phyloP scores from a whole-genome alignment of 2,797 vertebrate species.

The Anas bernieri region DNA sequence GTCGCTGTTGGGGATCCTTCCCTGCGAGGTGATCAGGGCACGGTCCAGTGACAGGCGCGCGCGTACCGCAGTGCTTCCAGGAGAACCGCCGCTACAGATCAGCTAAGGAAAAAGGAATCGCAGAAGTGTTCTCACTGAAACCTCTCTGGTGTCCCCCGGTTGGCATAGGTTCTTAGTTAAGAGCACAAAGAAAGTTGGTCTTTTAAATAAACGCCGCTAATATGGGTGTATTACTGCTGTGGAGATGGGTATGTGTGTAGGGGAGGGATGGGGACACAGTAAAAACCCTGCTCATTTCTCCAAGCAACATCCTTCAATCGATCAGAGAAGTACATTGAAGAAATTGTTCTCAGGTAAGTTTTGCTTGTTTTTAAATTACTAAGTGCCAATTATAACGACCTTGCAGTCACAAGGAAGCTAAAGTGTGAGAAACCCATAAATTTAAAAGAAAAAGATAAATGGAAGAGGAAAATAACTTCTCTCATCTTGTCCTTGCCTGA shows the following conservation, averaged over 20 bases:
- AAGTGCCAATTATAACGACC: not conserved
- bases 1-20: not conserved
- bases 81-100: not conserved
- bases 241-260: not conserved
- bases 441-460: not conserved
- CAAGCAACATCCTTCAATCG: not conserved
- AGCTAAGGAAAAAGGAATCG: not conserved
- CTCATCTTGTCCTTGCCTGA: constrained; percentile 3
- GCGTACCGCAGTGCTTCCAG: not conserved
- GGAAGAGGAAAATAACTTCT: not conserved
- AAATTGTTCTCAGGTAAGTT: not conserved
- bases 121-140: not conserved
- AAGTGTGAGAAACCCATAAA: not conserved
- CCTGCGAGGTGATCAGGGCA: not conserved
- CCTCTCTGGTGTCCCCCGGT: not conserved
- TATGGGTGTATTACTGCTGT: accelerated
- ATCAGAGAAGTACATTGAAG: not conserved
- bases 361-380: not conserved
- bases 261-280: not conserved
- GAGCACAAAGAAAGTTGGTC: not conserved
- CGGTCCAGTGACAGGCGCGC: not conserved
- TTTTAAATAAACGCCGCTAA: not conserved
- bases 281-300: not conserved
- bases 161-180: accelerated
- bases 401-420: not conserved